Evolutionary conservation across 2,888 invertebrate species (phyloP).

Genomic region (Eulithis testata): DNA sequence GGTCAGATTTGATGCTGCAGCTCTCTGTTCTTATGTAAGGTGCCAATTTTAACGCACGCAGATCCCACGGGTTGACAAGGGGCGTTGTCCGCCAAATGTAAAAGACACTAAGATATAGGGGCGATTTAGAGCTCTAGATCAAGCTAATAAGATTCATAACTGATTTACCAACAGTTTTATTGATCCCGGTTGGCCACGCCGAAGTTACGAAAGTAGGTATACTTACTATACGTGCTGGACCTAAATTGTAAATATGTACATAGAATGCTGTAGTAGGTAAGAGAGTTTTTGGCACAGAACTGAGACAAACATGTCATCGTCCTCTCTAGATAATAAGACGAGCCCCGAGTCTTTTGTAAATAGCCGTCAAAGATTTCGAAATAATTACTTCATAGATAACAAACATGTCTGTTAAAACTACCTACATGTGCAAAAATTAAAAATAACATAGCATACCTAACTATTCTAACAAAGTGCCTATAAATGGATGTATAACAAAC

Average conservation of each 20-base stretch:
- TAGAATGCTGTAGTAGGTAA: background rate
- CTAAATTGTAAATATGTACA: background rate
- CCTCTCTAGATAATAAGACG: conserved; percentile 13
- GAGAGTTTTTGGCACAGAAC: background rate
- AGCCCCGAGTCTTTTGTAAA: conserved; percentile 12
- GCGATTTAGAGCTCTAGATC: background rate
- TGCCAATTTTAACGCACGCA: conserved; percentile 2
- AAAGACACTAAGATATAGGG: background rate
- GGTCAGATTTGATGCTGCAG: no score
- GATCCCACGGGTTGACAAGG: background rate
- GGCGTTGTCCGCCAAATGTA: conserved; percentile 1
- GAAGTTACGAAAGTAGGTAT: no score
- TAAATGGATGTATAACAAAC: no score
- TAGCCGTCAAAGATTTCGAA: background rate
- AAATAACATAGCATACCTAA: no score
- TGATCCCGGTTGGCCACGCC: no score
- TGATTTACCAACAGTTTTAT: no score
- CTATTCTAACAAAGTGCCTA: no score
- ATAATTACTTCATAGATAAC: background rate
- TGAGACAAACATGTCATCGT: conserved; percentile 16
- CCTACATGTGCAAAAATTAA: no score
- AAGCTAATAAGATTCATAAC: background rate
- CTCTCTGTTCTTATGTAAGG: background rate
- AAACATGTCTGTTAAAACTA: background rate
- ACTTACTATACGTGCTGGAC: no score